Conservation (phyloP, 2,888 invertebrate genomes). For the Spilarctia lutea region DNA sequence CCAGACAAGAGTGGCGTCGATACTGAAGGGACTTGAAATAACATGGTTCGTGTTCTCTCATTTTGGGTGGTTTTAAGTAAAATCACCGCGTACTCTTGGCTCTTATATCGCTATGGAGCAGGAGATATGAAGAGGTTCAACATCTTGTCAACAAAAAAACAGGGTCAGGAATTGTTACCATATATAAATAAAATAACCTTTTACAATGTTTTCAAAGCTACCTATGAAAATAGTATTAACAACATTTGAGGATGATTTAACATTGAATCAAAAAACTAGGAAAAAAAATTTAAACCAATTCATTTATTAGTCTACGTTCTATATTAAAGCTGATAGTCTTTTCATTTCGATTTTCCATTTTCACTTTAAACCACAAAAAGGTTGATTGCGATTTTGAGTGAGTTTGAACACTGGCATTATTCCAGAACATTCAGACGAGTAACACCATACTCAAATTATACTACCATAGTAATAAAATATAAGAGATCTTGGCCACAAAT, state of each 20-base stretch:
- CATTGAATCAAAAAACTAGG: background rate
- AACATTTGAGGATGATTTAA: background rate
- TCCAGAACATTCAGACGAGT: background rate
- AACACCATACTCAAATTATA: background rate
- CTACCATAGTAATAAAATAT: background rate
- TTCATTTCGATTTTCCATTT: background rate
- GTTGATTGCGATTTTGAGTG: background rate
- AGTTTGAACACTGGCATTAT: background rate
- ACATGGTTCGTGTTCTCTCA: too few species aligned
- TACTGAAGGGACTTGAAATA: too few species aligned
- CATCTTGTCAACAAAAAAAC: too few species aligned
- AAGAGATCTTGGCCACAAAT: conserved; percentile 6
- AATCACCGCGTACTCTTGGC: too few species aligned
- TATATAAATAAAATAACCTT: background rate
- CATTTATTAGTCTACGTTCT: background rate
- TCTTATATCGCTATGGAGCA: too few species aligned
- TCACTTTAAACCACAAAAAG: background rate
- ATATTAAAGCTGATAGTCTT: background rate
- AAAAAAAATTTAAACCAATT: background rate
- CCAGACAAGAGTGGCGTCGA: too few species aligned
- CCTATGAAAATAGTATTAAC: background rate
- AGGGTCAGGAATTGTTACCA: background rate
- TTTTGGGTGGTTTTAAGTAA: too few species aligned
- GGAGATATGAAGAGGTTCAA: too few species aligned
- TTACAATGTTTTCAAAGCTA: background rate